Evolutionary conservation across 2,888 invertebrate species (phyloP).

Genomic region (Netelia fuscicornis): DNA sequence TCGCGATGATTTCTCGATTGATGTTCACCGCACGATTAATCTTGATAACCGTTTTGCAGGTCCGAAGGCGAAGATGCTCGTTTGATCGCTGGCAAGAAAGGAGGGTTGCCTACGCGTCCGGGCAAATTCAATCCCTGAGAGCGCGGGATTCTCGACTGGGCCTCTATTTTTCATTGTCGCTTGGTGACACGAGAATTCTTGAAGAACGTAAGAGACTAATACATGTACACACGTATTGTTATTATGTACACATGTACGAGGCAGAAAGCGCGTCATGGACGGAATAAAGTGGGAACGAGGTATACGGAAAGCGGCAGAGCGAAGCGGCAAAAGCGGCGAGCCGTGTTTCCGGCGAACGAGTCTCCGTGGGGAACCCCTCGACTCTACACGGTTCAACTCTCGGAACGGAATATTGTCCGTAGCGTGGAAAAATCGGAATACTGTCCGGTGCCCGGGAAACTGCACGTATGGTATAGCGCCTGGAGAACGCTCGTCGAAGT

Average conservation of each 20-base stretch:
- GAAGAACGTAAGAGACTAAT: not conserved
- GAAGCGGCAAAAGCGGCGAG: constrained; percentile 80
- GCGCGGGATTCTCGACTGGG: constrained; percentile 28
- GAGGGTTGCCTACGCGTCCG: constrained; percentile 65
- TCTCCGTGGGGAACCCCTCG: constrained; percentile 21
- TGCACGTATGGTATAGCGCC: too few species aligned
- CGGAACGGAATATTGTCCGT: constrained; percentile 13
- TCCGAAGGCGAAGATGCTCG: not conserved
- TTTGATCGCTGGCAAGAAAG: constrained; percentile 34
- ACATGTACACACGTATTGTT: not conserved
- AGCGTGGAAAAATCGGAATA: not conserved
- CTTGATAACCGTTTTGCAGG: not conserved
- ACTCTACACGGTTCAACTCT: not conserved
- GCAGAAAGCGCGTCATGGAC: constrained; percentile 34
- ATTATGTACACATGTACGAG: not conserved
- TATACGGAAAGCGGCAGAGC: constrained; percentile 81
- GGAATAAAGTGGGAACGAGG: constrained; percentile 70
- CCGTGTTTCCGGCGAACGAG: constrained; percentile 81
- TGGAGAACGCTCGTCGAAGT: too few species aligned
- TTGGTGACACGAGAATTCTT: constrained; percentile 14
- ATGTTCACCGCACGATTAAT: too few species aligned
- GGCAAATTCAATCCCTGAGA: constrained; percentile 48
- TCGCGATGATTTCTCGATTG: too few species aligned
- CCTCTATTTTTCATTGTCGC: constrained; percentile 3
- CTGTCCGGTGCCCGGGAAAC: too few species aligned